Evolutionary conservation across 2,113 vertebrate genomes (phyloP).

Genomic region (Pelusios castaneus): DNA sequence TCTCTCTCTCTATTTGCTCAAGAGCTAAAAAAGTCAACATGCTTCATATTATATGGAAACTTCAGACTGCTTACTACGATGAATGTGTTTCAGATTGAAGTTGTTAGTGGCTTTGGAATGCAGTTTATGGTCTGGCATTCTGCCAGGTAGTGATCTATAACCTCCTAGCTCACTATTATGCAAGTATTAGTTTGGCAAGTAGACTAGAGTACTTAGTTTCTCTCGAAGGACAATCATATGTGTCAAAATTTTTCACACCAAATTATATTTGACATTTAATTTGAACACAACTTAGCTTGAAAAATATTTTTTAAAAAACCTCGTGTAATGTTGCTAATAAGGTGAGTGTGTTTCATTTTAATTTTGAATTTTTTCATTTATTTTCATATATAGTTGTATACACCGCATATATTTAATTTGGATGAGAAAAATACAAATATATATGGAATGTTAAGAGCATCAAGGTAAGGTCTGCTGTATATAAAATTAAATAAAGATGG

Average conservation of each 20-base stretch:
- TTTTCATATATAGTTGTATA: background rate
- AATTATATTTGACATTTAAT: constrained; percentile 78
- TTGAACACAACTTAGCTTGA: constrained; percentile 66
- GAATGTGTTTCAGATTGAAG: constrained; percentile 70
- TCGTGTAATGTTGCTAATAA: constrained; percentile 39
- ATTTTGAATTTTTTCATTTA: background rate
- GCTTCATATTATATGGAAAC: constrained; percentile 64
- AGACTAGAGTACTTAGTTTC: constrained; percentile 65
- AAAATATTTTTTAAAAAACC: constrained; percentile 65
- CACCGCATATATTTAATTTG: background rate
- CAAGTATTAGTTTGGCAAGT: constrained; percentile 76
- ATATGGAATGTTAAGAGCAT: background rate
- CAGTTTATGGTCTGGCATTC: constrained; percentile 71
- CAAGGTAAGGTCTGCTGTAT: background rate
- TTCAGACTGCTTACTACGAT: constrained; percentile 59
- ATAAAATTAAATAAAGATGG: constrained; percentile 5
- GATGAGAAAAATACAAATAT: background rate
- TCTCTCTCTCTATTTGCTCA: constrained; percentile 53
- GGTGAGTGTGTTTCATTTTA: constrained; percentile 1
- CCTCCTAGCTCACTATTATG: constrained; percentile 73
- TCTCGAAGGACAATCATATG: constrained; percentile 71
- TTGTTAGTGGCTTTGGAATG: constrained; percentile 72
- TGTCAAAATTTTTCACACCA: constrained; percentile 68
- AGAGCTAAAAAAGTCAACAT: constrained; percentile 51
- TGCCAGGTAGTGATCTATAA: constrained; percentile 74